Evolutionary conservation across 2,113 vertebrate species (phyloP).

Genomic region (Alectura lathami): DNA sequence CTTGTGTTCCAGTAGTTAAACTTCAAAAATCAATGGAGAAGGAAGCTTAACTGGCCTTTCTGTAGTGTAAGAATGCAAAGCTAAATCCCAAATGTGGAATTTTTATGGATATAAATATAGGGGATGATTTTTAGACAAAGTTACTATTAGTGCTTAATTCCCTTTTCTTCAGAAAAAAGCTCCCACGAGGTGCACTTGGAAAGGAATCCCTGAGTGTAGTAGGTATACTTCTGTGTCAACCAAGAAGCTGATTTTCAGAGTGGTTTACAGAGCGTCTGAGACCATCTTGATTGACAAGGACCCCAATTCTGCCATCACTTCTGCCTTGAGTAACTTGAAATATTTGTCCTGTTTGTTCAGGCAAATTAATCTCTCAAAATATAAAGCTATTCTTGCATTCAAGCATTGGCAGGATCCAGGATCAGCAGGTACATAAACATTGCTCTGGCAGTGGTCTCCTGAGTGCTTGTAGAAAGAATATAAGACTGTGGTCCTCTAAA

Average conservation of each 20-base stretch:
- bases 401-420: background rate
- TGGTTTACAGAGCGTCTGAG: background rate
- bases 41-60: conserved; percentile 68
- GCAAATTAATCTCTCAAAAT: background rate
- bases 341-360: background rate
- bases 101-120: conserved; percentile 68
- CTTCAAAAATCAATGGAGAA: conserved; percentile 66
- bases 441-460: background rate
- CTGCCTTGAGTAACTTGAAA: background rate
- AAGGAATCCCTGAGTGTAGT: conserved; percentile 74
- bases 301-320: background rate
- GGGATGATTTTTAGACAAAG: conserved; percentile 46
- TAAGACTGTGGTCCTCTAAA: background rate
- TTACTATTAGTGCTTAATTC: conserved; percentile 49
- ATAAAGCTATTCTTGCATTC: background rate
- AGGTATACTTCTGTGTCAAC: conserved; percentile 15
- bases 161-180: conserved; percentile 51
- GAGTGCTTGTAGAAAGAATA: background rate
- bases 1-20: conserved; percentile 60
- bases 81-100: conserved; percentile 45
- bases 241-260: conserved; percentile 54
- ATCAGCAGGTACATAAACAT: background rate
- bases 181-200: conserved; percentile 45
- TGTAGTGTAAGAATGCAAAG: conserved; percentile 57
- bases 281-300: background rate